Conservation (phyloP, 2,797 vertebrate genomes). For the Melanotaenia trifasciata region DNA sequence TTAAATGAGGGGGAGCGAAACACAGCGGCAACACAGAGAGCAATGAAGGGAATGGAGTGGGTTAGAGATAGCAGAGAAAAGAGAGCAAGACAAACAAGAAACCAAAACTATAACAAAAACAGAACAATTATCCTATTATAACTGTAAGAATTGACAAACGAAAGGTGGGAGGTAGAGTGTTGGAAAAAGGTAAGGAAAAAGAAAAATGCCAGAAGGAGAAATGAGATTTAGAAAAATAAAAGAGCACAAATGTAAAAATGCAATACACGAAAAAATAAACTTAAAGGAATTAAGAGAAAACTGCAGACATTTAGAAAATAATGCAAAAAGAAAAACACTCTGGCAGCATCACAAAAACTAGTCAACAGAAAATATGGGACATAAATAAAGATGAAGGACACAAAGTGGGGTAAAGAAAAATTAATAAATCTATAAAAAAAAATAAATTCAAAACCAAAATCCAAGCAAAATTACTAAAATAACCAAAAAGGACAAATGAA, state of each 20-base stretch:
- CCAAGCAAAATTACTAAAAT: background rate
- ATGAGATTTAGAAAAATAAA: background rate
- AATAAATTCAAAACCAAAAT: no score
- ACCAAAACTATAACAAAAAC: background rate
- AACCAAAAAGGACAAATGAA: background rate
- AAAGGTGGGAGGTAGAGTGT: background rate
- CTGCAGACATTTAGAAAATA: background rate
- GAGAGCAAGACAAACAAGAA: slow-evolving; percentile 2
- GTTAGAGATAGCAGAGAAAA: slow-evolving; percentile 37
- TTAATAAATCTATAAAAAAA: no score
- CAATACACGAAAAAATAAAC: background rate
- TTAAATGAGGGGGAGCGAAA: slow-evolving; percentile 32
- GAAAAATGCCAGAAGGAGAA: background rate
- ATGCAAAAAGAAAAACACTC: background rate
- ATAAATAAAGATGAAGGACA: no score
- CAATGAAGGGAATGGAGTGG: slow-evolving; percentile 65
- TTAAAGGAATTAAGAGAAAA: background rate
- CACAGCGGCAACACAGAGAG: slow-evolving; percentile 39
- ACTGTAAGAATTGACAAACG: background rate
- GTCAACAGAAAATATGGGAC: no score
- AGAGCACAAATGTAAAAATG: background rate
- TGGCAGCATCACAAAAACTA: no score
- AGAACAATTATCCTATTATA: slow-evolving; percentile 12
- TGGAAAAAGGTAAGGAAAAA: background rate
- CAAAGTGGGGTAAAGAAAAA: no score